Base-by-base conservation (phyloP, 1,140 invertebrate species). In the Euura saliciscinereae region DNA sequence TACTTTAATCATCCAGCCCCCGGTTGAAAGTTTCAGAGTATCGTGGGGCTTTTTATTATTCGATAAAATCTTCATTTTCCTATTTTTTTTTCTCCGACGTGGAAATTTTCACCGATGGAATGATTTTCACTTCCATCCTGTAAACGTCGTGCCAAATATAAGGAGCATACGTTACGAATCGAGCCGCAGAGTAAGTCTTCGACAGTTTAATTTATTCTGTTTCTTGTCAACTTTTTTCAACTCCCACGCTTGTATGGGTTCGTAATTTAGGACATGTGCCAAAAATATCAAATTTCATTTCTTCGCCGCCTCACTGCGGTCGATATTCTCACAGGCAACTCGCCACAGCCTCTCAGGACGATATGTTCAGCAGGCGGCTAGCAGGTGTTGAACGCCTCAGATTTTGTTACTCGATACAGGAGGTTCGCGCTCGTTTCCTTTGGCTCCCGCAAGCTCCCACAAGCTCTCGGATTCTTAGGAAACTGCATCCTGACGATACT, bases 351-450 rank as follows among this genome's bases (percentile, higher is more conserved):
- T 28, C 28, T 28, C 28, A 28, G 28, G 28, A 28, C 28, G 28
- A 28, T 28, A 28, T 28, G 28, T 28, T 59, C 13, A 6, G 51
- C 51, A 59, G 51, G 66, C 66, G 43, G 66, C 8, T 44, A 67
- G 66, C 66, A 67, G 66, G 66, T 67, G 66, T 6, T 67, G 13
- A 42, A 42, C 66, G 28, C 13, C 28, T 28, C 8, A 44, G 13
- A 67, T 67, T 67, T 67, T 44, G 66, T 67, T 67, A 67, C 66
- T 67, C 28, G 66, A 59, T 59, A 59, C 51, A 59, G 8, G 3
- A 59, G 51, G 51, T 4, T 4, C 2, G 28, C 28, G 10, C 51
- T 6, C 51, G 51, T n/a, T 59, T 59, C 6, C 51, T 59, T 59
- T 59, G 51, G 51, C 6, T 59, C 51, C 51, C 51, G 10, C 51